Evolutionary conservation across 2,888 invertebrate species (phyloP).

Genomic region (Panopea generosa): DNA sequence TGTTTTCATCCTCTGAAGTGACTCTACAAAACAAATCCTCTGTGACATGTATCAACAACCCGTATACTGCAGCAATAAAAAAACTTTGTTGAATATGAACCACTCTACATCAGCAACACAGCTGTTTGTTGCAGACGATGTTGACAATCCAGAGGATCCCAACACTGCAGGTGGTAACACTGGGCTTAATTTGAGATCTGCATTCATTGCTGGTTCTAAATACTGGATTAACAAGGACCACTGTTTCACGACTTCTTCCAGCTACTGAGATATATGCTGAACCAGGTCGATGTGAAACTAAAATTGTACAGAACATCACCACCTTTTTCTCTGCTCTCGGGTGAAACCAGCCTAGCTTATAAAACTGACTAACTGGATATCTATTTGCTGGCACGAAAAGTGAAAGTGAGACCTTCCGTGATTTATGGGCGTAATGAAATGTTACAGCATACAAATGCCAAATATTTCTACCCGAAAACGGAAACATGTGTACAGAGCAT

Average conservation of each 20-base stretch:
- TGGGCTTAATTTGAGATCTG: slow-evolving; percentile 3
- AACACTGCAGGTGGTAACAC: slow-evolving; percentile 17
- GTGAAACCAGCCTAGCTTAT: slow-evolving; percentile 13
- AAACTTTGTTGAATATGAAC: slow-evolving; percentile 14
- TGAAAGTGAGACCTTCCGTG: slow-evolving; percentile 46
- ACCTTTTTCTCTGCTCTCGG: slow-evolving; percentile 19
- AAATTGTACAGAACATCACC: slow-evolving; percentile 21
- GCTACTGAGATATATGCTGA: slow-evolving; percentile 9
- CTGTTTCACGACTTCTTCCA: slow-evolving; percentile 16
- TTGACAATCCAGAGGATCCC: slow-evolving; percentile 17
- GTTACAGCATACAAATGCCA: slow-evolving; percentile 23
- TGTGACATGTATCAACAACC: no score
- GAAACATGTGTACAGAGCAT: slow-evolving; percentile 10
- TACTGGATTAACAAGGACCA: slow-evolving; percentile 11
- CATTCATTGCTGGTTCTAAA: slow-evolving; percentile 20
- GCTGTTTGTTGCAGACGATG: slow-evolving; percentile 11
- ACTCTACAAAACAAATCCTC: slow-evolving; percentile 24
- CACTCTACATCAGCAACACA: slow-evolving; percentile 13
- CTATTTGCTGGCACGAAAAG: slow-evolving; percentile 27
- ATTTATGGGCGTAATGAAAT: slow-evolving; percentile 40
- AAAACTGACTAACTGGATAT: slow-evolving; percentile 16
- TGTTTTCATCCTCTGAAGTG: slow-evolving; percentile 23
- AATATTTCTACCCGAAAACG: slow-evolving; percentile 16
- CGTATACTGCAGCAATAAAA: slow-evolving; percentile 8
- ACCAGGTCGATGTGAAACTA: no score